Evolutionary conservation across 2,888 invertebrate genomes (phyloP).

Genomic region (Epistrophella euchroma): DNA sequence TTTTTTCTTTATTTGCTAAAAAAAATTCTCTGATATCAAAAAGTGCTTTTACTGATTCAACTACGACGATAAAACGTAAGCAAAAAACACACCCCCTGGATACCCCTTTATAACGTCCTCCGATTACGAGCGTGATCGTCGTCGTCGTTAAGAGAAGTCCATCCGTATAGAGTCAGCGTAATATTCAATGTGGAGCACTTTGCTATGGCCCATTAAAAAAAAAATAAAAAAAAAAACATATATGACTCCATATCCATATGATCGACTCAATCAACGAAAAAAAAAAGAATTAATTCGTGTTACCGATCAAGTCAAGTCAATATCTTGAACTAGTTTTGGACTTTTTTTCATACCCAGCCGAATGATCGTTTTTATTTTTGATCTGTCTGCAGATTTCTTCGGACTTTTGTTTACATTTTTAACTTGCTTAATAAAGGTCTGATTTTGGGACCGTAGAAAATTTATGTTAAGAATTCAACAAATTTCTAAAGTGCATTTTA

Average conservation of each 20-base stretch:
- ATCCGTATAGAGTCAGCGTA: slow-evolving; percentile 38
- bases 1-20: slow-evolving; percentile 16
- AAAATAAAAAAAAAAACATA: not conserved
- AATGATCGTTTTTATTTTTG: slow-evolving; percentile 45
- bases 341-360: slow-evolving; percentile 35
- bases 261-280: slow-evolving; percentile 42
- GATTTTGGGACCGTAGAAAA: not conserved
- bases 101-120: slow-evolving; percentile 23
- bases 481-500: no score
- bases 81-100: slow-evolving; percentile 34
- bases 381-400: slow-evolving; percentile 64
- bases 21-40: slow-evolving; percentile 11
- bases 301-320: slow-evolving; percentile 17
- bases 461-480: no score
- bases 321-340: slow-evolving; percentile 58
- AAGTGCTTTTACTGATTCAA: slow-evolving; percentile 50
- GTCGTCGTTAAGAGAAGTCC: not conserved
- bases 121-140: not conserved
- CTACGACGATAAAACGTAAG: slow-evolving; percentile 39
- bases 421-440: not conserved
- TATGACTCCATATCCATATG: slow-evolving; percentile 36
- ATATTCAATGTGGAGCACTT: slow-evolving; percentile 57
- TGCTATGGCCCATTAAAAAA: slow-evolving; percentile 42
- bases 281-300: slow-evolving; percentile 10
- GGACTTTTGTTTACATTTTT: slow-evolving; percentile 24